Base-by-base conservation (phyloP, 2,888 invertebrate species). In the Mellilla xanthometata region DNA sequence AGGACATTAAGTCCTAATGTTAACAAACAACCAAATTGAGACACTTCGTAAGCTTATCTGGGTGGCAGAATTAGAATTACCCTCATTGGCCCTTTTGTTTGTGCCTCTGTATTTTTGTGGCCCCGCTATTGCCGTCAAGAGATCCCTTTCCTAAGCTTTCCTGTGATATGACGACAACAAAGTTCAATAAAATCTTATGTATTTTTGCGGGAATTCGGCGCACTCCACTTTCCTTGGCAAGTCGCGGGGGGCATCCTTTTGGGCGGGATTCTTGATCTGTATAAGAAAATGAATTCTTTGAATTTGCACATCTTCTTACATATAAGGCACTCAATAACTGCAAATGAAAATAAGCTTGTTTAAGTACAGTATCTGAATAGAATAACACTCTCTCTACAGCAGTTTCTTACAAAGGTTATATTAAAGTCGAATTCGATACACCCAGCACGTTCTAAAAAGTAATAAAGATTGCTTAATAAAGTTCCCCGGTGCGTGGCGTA, bases 161-260 rank as follows among this genome's bases (percentile, higher is more conserved):
- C 60, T 56, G 57, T 68, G 68, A 75, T 73, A 74, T 65, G 69
- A 70, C 64, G 68, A 69, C 71, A 72, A 66, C 74, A 68, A 72
- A 72, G 72, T 73, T 79, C 66, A 73, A 75, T 68, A 68, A 74
- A 72, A 70, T 67, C 68, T 68, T 72, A 68, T 72, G 65, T 72
- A 71, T 74, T 73, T 70, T 62, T 60, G 60, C 48, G 56, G 60
- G 58, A 56, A 56, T 62, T 61, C 54, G 12, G 24, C 39, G 13
- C 22, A 30, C 26, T 41, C 26, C 30, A 33, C 40, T 35, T 39
- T 19, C 15, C 6, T 19, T 19, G 6, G 6, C 15, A 1, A 19
- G 15, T 19, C 3, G 6, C 15, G 2, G 6, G 15, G 15, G 4
- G 15, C 1, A 19, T 19, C 15, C 15, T 1, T 19, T 19, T n/a